phyloP scores from a whole-genome alignment of 2,797 vertebrate genomes.

The Apogon hyalosoma region DNA sequence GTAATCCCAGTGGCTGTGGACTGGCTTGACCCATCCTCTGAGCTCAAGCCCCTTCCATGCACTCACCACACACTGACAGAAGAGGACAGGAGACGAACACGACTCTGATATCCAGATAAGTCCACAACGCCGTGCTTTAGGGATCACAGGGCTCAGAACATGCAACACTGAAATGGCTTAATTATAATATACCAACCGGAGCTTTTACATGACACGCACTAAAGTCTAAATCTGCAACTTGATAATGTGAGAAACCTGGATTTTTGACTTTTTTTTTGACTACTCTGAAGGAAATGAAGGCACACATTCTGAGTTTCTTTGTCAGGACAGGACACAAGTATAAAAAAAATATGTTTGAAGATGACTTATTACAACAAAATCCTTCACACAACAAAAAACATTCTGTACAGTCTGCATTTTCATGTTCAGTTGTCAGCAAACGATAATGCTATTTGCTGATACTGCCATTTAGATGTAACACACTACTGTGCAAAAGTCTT shows the following conservation, averaged over 20 bases:
- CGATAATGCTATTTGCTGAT: too few relatives aligned
- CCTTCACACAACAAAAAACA: too few relatives aligned
- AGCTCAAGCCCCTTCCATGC: constrained; percentile 49
- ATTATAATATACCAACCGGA: constrained; percentile 14
- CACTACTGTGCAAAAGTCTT: too few relatives aligned
- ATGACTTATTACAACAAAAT: too few relatives aligned
- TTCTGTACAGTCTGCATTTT: too few relatives aligned
- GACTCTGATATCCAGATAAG: constrained; percentile 30
- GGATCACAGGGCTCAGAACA: constrained; percentile 19
- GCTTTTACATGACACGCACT: constrained; percentile 6
- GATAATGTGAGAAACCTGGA: neutral
- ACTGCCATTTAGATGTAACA: too few relatives aligned
- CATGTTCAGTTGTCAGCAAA: too few relatives aligned
- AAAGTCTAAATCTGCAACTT: constrained; percentile 1
- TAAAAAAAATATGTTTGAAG: too few relatives aligned
- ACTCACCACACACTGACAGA: constrained; percentile 34
- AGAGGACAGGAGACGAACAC: constrained; percentile 37
- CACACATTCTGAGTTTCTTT: too few relatives aligned
- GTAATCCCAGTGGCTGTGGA: constrained; percentile 73
- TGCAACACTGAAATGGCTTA: constrained; percentile 9
- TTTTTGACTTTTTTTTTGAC: too few relatives aligned
- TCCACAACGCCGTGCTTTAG: constrained; percentile 16
- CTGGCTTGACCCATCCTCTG: constrained; percentile 61
- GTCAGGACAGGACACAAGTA: too few relatives aligned
- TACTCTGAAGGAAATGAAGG: too few relatives aligned